phyloP scores from a whole-genome alignment of 2,888 invertebrate species.

The Eremobia ochroleuca region DNA sequence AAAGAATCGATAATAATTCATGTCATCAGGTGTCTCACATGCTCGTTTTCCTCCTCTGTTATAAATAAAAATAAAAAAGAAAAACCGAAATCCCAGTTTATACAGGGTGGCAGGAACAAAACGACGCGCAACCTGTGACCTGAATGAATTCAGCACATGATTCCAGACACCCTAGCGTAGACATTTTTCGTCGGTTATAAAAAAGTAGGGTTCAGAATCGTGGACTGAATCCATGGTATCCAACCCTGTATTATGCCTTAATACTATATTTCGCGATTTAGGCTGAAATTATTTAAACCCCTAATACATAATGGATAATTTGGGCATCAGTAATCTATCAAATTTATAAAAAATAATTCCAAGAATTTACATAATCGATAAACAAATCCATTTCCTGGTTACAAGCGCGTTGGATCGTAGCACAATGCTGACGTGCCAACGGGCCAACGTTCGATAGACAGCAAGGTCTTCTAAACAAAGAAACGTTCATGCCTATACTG shows the following conservation, averaged over 20 bases:
- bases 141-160: no score
- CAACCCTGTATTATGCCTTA: neutral
- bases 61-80: neutral
- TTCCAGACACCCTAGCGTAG: no score
- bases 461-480: conserved; percentile 57
- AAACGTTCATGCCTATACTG: conserved; percentile 29
- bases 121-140: neutral
- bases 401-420: conserved; percentile 8
- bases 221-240: no score
- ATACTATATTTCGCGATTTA: neutral
- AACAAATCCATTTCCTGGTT: conserved; percentile 32
- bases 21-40: neutral
- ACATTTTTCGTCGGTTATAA: no score
- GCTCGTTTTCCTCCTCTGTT: neutral
- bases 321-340: conserved; percentile 6
- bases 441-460: conserved; percentile 42
- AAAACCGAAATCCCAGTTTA: neutral
- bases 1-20: neutral
- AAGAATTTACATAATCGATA: conserved; percentile 21
- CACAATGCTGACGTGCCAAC: neutral
- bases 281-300: neutral
- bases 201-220: no score
- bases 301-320: neutral
- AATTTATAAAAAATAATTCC: conserved; percentile 14
- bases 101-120: no score